These are phyloP conservation scores for Euglossa dilemma DNA, from an alignment of 1,140 invertebrate genomes.

Conservation along the genomic window DNA sequence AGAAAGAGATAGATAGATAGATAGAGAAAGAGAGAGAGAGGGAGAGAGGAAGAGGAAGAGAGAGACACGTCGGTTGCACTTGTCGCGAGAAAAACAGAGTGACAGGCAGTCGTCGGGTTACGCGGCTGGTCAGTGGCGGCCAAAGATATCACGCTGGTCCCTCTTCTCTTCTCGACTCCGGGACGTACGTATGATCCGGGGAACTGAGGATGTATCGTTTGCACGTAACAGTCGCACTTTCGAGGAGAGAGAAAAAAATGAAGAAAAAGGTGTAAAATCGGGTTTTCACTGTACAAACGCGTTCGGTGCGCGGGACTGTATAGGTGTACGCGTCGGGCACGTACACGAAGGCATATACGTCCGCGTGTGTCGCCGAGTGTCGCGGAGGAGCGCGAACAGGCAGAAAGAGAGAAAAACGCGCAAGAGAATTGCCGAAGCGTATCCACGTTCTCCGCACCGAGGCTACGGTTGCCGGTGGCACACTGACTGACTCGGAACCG, in stretches of 20 bases:
- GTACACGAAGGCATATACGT: not conserved
- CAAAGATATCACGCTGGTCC: conserved; percentile 2
- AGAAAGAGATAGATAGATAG: no score
- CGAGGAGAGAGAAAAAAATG: not conserved
- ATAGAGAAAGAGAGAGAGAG: no score
- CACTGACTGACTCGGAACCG: conserved; percentile 82
- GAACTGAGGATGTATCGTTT: not conserved
- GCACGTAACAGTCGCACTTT: conserved; percentile 15
- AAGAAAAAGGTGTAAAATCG: no score
- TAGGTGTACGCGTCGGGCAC: not conserved
- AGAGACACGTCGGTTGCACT: not conserved
- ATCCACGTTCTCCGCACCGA: conserved; percentile 64
- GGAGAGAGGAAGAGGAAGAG: not conserved
- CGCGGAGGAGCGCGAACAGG: conserved; percentile 1
- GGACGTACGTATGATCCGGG: not conserved
- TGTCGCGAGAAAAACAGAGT: conserved; percentile 5
- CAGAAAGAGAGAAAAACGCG: conserved; percentile 42
- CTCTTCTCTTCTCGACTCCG: no score
- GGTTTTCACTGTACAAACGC: not conserved
- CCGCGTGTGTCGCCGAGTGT: not conserved
- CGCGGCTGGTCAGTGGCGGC: not conserved
- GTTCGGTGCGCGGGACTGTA: not conserved
- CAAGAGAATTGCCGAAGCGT: conserved; percentile 55
- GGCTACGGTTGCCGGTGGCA: conserved; percentile 79
- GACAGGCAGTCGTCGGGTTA: not conserved